phyloP scores from a whole-genome alignment of 2,888 invertebrate species.

The Cyaniris semiargus region DNA sequence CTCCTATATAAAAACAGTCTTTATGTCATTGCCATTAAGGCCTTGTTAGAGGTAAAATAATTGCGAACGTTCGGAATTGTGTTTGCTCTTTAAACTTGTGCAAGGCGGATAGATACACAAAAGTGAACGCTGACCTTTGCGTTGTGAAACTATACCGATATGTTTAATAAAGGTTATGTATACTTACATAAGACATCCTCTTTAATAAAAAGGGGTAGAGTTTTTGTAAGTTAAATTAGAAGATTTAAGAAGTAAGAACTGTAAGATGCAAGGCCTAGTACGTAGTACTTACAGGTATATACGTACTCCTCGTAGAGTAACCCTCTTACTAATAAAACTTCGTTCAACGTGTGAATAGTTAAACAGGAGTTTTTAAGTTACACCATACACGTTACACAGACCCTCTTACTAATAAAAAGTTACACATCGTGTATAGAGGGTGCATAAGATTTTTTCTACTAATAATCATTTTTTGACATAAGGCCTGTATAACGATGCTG shows the following conservation, averaged over 20 bases:
- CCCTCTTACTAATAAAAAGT: too few relatives aligned
- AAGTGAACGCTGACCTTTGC: slow-evolving; percentile 38
- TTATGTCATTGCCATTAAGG: too few relatives aligned
- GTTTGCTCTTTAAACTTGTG: slow-evolving; percentile 31
- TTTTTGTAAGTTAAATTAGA: background rate
- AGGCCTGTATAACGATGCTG: too few relatives aligned
- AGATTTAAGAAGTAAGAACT: background rate
- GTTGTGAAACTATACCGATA: slow-evolving; percentile 25
- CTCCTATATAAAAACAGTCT: too few relatives aligned
- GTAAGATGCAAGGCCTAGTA: background rate
- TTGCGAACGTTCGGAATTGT: slow-evolving; percentile 6
- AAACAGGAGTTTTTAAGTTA: too few relatives aligned
- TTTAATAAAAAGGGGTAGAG: background rate
- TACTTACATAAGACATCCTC: slow-evolving; percentile 7
- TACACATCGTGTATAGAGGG: too few relatives aligned
- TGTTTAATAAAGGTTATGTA: slow-evolving; percentile 10
- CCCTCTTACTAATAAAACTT: too few relatives aligned
- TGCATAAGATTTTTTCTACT: too few relatives aligned
- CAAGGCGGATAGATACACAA: slow-evolving; percentile 29
- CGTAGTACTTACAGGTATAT: background rate
- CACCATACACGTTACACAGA: too few relatives aligned
- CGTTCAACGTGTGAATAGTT: too few relatives aligned
- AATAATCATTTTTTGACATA: too few relatives aligned
- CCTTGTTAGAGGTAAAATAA: background rate
- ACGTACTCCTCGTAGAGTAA: too few relatives aligned